Percentiles rank a stretch among this genome's conserved stretches.
phyloP scores from a whole-genome alignment of 2,888 invertebrate species.

The Nomada goodeniana region DNA sequence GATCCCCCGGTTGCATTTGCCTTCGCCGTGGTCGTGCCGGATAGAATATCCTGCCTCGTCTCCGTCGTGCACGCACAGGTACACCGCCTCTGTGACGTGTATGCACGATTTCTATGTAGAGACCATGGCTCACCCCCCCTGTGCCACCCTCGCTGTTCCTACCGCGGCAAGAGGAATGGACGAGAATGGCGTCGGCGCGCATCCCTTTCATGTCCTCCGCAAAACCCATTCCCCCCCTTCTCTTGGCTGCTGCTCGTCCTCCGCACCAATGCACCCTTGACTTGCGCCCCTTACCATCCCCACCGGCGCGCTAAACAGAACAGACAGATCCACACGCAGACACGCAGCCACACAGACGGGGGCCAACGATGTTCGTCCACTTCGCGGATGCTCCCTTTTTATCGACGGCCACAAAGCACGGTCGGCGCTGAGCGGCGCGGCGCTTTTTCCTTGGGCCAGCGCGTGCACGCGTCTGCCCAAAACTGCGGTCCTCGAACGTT shows the following conservation, averaged over 20 bases:
- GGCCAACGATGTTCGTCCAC: constrained; percentile 64
- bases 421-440: constrained; percentile 27
- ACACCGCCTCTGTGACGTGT: constrained; percentile 40
- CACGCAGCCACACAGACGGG: not conserved
- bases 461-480: constrained; percentile 8
- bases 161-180: constrained; percentile 66
- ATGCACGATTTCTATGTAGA: constrained; percentile 25
- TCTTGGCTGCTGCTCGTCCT: constrained; percentile 69
- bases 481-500: constrained; percentile 25
- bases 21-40: constrained; percentile 51
- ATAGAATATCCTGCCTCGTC: constrained; percentile 67
- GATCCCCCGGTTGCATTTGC: constrained; percentile 44
- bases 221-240: constrained; percentile 70
- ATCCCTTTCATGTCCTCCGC: constrained; percentile 74
- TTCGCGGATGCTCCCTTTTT: constrained; percentile 66
- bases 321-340: constrained; percentile 24
- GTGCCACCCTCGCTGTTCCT: constrained; percentile 57
- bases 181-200: constrained; percentile 77
- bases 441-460: constrained; percentile 41
- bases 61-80: constrained; percentile 59
- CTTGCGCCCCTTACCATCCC: constrained; percentile 69
- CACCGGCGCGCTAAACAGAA: constrained; percentile 58
- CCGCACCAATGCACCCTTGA: constrained; percentile 72
- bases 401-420: constrained; percentile 60
- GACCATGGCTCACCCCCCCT: constrained; percentile 18